phyloP scores from a whole-genome alignment of 2,113 vertebrate genomes.

The Salvelinus alpinus region DNA sequence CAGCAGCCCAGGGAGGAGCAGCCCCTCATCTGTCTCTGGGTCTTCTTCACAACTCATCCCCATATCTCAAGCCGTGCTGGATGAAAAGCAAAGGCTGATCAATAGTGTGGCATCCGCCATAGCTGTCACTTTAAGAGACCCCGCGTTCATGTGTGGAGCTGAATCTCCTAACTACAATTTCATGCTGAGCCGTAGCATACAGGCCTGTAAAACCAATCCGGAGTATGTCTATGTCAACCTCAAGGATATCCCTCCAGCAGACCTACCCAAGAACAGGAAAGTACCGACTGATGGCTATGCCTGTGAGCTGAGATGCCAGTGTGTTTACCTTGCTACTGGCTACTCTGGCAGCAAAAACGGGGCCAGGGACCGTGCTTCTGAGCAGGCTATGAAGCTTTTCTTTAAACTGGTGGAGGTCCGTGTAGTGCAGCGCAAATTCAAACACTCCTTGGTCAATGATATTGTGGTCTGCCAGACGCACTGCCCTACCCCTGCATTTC shows the following conservation, averaged over 20 bases:
- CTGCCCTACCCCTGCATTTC: conserved; percentile 75
- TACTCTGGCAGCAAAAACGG: conserved; percentile 94
- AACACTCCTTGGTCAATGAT: conserved; percentile 79
- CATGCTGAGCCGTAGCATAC: conserved; percentile 91
- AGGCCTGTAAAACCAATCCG: conserved; percentile 94
- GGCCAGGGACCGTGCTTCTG: conserved; percentile 87
- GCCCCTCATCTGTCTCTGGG: conserved; percentile 44
- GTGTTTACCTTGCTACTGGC: conserved; percentile 88
- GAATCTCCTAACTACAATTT: conserved; percentile 90
- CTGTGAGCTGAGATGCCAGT: conserved; percentile 93
- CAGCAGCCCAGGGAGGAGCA: conserved; percentile 60
- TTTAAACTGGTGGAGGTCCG: conserved; percentile 85
- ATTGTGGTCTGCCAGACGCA: conserved; percentile 86
- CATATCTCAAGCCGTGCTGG: conserved; percentile 71
- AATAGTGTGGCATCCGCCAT: conserved; percentile 80
- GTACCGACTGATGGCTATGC: conserved; percentile 88
- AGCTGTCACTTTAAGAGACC: conserved; percentile 80
- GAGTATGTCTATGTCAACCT: conserved; percentile 94
- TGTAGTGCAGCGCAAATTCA: conserved; percentile 82
- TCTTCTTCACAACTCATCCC: conserved; percentile 66
- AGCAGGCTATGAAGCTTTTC: conserved; percentile 89
- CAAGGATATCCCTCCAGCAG: conserved; percentile 86
- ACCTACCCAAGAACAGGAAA: conserved; percentile 90
- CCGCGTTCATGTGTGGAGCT: conserved; percentile 73
- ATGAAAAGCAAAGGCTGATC: conserved; percentile 86